phyloP scores from a whole-genome alignment of 2,888 invertebrate species.

The Phanerotoma sp. region DNA sequence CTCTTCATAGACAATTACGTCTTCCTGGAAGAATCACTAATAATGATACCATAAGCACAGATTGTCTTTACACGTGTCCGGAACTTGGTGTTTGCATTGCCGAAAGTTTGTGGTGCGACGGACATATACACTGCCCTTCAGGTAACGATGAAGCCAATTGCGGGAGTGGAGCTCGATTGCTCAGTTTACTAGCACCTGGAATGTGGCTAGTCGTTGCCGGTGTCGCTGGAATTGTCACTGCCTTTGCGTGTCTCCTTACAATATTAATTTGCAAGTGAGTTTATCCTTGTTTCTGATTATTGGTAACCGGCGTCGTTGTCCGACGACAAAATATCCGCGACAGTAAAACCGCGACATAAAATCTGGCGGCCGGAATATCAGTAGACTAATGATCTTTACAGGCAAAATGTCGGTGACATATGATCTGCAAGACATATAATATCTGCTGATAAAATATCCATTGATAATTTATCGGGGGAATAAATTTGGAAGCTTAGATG shows the following conservation, averaged over 20 bases:
- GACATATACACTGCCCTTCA: slow-evolving; percentile 57
- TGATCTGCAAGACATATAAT: too few species aligned
- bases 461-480: too few species aligned
- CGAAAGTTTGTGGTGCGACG: slow-evolving; percentile 59
- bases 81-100: slow-evolving; percentile 55
- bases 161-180: slow-evolving; percentile 51
- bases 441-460: too few species aligned
- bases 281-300: not conserved
- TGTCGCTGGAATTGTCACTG: slow-evolving; percentile 56
- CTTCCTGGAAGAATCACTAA: slow-evolving; percentile 52
- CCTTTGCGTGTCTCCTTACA: slow-evolving; percentile 58
- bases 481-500: too few species aligned
- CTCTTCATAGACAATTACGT: slow-evolving; percentile 64
- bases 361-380: too few species aligned
- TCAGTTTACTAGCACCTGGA: slow-evolving; percentile 63
- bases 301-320: too few species aligned
- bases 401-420: too few species aligned
- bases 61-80: slow-evolving; percentile 56
- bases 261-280: slow-evolving; percentile 57
- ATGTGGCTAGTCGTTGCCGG: slow-evolving; percentile 53
- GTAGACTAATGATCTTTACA: too few species aligned
- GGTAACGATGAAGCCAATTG: slow-evolving; percentile 70
- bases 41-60: slow-evolving; percentile 45
- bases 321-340: too few species aligned
- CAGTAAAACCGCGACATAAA: too few species aligned